Percentiles rank a stretch among this genome's conserved stretches.
Conservation (phyloP, 2,888 invertebrate species). For the Anaspis maculata region DNA sequence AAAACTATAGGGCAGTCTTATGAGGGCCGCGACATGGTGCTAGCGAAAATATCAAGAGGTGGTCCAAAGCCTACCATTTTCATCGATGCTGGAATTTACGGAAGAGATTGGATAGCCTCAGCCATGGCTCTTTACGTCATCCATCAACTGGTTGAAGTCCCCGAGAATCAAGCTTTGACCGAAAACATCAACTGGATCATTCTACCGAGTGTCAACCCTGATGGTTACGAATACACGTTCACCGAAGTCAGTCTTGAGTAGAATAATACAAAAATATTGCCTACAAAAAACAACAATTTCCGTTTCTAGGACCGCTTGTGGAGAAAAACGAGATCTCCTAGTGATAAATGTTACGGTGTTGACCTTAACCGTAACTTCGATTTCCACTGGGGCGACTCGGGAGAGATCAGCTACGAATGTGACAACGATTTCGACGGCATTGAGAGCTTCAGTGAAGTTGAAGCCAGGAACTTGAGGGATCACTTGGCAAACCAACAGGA, state of each 20-base stretch:
- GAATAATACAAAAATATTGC: no score
- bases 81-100: not conserved
- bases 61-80: not conserved
- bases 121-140: not conserved
- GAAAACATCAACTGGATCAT: not conserved
- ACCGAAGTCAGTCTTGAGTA: no score
- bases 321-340: conserved; percentile 23
- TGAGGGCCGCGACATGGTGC: not conserved
- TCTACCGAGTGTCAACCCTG: not conserved
- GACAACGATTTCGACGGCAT: conserved; percentile 44
- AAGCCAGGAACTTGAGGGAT: conserved; percentile 52
- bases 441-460: conserved; percentile 43
- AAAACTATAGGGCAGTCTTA: not conserved
- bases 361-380: conserved; percentile 72
- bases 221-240: not conserved
- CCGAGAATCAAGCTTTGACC: not conserved
- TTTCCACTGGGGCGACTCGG: conserved; percentile 53
- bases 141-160: not conserved
- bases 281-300: no score
- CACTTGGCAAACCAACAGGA: conserved; percentile 44
- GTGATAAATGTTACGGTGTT: conserved; percentile 53
- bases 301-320: conserved; percentile 26
- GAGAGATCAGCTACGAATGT: conserved; percentile 35
- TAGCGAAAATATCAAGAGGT: not conserved
- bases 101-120: no score